Evolutionary conservation across 2,797 vertebrate genomes (phyloP).

Genomic region (Oreochromis grahami): DNA sequence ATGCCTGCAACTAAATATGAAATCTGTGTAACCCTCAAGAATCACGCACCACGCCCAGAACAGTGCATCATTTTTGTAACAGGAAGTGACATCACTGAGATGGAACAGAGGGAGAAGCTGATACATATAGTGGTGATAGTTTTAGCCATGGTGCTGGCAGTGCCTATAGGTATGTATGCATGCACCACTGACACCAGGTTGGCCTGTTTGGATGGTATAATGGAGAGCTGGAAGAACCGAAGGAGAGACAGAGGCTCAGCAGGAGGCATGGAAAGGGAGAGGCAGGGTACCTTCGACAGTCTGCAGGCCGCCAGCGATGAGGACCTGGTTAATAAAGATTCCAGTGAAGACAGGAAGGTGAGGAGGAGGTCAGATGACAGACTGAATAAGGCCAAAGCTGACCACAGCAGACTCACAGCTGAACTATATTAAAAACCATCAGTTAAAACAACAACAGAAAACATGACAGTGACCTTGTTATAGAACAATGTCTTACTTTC

Average conservation of each 20-base stretch:
- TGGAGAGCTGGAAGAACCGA: conserved; percentile 57
- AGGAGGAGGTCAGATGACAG: conserved; percentile 70
- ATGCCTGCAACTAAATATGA: conserved; percentile 87
- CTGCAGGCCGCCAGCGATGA: conserved; percentile 81
- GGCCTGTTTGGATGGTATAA: conserved; percentile 71
- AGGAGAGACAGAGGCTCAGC: conserved; percentile 37
- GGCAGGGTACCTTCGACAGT: conserved; percentile 81
- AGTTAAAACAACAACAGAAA: background rate
- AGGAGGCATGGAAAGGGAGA: conserved; percentile 45
- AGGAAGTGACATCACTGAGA: conserved; percentile 81
- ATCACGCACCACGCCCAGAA: conserved; percentile 71
- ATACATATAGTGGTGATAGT: conserved; percentile 89
- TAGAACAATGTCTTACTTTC: background rate
- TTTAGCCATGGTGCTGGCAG: conserved; percentile 84
- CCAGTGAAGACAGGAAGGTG: conserved; percentile 63
- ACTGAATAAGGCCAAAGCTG: conserved; percentile 54
- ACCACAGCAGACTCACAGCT: conserved; percentile 64
- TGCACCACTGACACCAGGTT: conserved; percentile 83
- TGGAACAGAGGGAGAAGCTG: conserved; percentile 85
- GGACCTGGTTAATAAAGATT: conserved; percentile 72
- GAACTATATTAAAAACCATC: conserved; percentile 74
- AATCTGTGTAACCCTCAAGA: conserved; percentile 84
- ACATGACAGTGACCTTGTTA: background rate
- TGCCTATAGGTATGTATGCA: conserved; percentile 85
- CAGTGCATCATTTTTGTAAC: conserved; percentile 90